Evolutionary conservation across 2,888 invertebrate species (phyloP), one percentile per base, ranked within the genome.

Genomic region (Catonia carolina): DNA sequence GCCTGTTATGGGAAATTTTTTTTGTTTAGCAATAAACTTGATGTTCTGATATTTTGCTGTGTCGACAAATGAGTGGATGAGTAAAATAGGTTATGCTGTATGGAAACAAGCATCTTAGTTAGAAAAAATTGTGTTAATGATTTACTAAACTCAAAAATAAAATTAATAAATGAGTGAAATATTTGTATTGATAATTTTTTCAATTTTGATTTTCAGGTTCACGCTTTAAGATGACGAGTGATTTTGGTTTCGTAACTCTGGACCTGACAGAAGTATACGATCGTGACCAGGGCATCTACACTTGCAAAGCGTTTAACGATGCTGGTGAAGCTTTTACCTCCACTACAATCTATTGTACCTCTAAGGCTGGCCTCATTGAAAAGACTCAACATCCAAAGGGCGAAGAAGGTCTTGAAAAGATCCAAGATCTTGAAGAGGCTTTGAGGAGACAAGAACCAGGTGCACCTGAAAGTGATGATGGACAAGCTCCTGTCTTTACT

Each of bases 231-330:
- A 84, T 93, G 70, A 91, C 89, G 1, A 89, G 86, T 69, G 98
- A 99, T 69, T 97, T 97, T 71, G 98, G 98, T 53, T 97, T 93
- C 70, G 96, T 96, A 4, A 92, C 93, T 2, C 77, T 99, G 65
- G 96, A 97, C 72, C 78, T 98, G 51, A 87, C 84, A 18, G 94
- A 95, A 70, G 89, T 90, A 0, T 92, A 94, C 69, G 91, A 91
- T 69, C 82, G 94, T 66, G 96, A 96, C 71, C 92, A 92, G 72
- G 95, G 96, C 62, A 88, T 93, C 65, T 93, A 93, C 70, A 93
- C 92, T 1, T 91, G 91, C 74, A 90, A 93, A 69, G 93, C 93
- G 12, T 88, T 80, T 65, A 94, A 94, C 68, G 86, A 83, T 71
- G 80, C 83, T 60, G 94, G 94, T 12, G 94, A 94, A 76, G 93